Evolutionary conservation across 64 coral and sea anemone genomes (phyloP), one percentile per base, ranked within the genome.

Genomic region (Dendrophyllia cribrosa): DNA sequence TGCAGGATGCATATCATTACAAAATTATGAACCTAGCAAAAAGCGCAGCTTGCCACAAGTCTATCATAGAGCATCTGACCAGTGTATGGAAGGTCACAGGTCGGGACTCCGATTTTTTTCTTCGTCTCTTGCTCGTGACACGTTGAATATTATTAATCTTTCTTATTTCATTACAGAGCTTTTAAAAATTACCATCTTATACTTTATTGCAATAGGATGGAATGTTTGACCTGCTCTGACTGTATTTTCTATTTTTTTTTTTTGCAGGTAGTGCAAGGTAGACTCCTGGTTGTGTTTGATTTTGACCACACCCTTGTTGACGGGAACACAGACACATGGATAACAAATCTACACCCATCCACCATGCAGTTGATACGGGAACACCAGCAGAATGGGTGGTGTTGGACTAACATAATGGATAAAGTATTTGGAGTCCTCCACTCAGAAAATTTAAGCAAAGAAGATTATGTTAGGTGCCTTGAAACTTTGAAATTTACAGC

Each of bases 261-360:
- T n/a, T 60, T 43, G 53, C 56, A 79, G 77, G 24, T 79, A 43
- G 34, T 67, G 20, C 60, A 67, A n/a, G 44, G 15, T 46, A 83
- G 87, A 81, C 14, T 88, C 24, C 75, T 98, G 15, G 86, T 67
- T 6, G 72, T 96, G 13, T 99, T 99, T 91, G 97, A 99, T 68
- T 99, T 99, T 94, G 97, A 99, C 66, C 88, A 96, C 62, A 96
- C 97, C 51, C 46, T 99, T 26, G 88, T 96, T 3, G 88, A 99
- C 79, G 97, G 94, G 14, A 99, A 99, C 78, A 99, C 97, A 58
- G 97, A 99, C 20, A 99, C 97, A 22, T 99, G 97, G 97, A 88
- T 99, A 4, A 88, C 92, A 56, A 95, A 99, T 62, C 84, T 96
- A 51, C 89, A 60, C 45, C 82, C 86, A 59, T 65, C 76, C 14